A percentile compares a stretch with the other conserved stretches of the same genome.
phyloP scores from a whole-genome alignment of 2,797 vertebrate species.

The Macropodus opercularis region DNA sequence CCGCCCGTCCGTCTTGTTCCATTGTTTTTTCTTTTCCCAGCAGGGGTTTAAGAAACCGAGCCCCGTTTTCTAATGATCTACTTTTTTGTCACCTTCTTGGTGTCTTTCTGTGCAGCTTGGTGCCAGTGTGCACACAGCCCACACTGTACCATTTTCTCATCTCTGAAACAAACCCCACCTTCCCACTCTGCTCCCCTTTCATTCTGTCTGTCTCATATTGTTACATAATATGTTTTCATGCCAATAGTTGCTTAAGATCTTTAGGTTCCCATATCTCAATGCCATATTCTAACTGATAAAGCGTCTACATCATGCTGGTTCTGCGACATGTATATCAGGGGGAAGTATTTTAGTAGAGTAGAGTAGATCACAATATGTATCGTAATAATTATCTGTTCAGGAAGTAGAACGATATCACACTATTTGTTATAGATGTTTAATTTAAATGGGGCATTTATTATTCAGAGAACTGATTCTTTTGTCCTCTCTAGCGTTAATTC shows the following conservation, averaged over 20 bases:
- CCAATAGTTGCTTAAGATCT: constrained; percentile 29
- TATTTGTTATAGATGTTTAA: constrained; percentile 9
- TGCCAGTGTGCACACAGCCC: constrained; percentile 32
- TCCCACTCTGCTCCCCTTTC: constrained; percentile 23
- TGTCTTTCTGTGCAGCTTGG: constrained; percentile 39
- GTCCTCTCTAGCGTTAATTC: constrained; percentile 1
- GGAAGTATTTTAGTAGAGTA: constrained; percentile 17
- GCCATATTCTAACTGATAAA: constrained; percentile 34
- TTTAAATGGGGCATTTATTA: not conserved
- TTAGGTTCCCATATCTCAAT: constrained; percentile 15
- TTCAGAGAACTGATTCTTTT: not conserved
- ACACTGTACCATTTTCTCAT: constrained; percentile 32
- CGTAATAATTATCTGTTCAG: not conserved
- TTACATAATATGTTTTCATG: constrained; percentile 22
- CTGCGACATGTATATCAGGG: constrained; percentile 36
- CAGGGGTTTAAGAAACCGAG: constrained; percentile 34
- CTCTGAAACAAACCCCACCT: constrained; percentile 37
- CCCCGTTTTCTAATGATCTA: constrained; percentile 60
- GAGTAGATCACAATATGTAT: constrained; percentile 3
- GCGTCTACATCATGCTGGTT: constrained; percentile 35
- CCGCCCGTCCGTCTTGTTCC: constrained; percentile 40
- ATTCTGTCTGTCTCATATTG: constrained; percentile 27
- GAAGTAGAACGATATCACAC: not conserved
- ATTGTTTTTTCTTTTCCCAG: constrained; percentile 43
- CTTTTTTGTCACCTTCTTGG: constrained; percentile 59